Base-by-base conservation (phyloP, 30 jellyfish, hydroid and myxozoan species). In the Phacellophora camtschatica region DNA sequence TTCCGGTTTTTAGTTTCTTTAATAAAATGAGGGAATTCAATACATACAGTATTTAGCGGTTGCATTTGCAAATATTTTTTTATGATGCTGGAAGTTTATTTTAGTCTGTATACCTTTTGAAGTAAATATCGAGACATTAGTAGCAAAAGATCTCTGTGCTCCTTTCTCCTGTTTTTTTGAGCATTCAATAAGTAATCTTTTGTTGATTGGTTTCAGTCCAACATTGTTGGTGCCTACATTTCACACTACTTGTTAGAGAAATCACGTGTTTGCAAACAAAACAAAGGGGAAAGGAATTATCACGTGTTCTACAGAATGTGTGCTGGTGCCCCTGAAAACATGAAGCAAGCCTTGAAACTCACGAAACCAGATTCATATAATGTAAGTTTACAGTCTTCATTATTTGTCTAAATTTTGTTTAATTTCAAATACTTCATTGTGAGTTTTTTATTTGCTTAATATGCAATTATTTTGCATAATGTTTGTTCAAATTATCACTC, bases 241-340 rank as follows among this genome's bases (percentile, higher is more conserved):
- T 90, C 98, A 5, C 98, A 90, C 72, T 90, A 90, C 50, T 73
- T 90, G 48, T 49, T 90, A 75, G 98, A 90, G 64, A 90, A 90
- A 68, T 90, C 98, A 15, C 70, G 98, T 18, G 88, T 90, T 39
- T 84, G 96, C 56, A 83, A 90, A 55, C 98, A 90, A 72, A 90
- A 82, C 82, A 77, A 80, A 71, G 98, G 98, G 15, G 98, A 90
- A 73, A 77, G 98, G 37, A 90, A 90, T 53, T 90, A 90, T 57
- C 98, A 90, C 66, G 92, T 90, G 65, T 90, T 90, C 71, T 90
- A 90, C 77, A 65, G 98, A 77, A 73, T 90, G 90, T 90, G 98
- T 66, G 69, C 94, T 4, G 96, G 96, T 41, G 96, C 98, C 18
- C 95, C 92, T 10, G 54, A 23, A 39, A 95, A 80, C 32, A 81